These are phyloP conservation scores for Mystacides longicornis DNA, from an alignment of 2,888 invertebrate genomes.

Conservation along the genomic window DNA sequence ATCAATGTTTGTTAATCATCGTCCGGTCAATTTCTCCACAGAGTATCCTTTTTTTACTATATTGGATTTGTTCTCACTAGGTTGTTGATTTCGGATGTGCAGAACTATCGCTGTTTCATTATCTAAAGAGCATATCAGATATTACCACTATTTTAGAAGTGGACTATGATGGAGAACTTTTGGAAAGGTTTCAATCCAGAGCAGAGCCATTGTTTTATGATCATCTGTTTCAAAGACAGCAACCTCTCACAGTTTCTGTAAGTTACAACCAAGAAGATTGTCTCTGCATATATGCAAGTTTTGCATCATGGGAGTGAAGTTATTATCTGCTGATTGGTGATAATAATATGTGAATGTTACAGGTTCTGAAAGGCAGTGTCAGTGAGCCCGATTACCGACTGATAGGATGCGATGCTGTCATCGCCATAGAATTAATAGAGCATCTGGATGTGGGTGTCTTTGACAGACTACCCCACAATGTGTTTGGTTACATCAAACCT, in stretches of 20 bases:
- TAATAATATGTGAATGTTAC: background rate
- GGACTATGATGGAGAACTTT: constrained; percentile 56
- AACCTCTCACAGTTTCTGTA: constrained; percentile 48
- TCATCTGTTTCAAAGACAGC: constrained; percentile 45
- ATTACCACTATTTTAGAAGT: constrained; percentile 57
- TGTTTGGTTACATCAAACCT: constrained; percentile 78
- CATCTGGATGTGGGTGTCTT: constrained; percentile 74
- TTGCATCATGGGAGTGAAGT: background rate
- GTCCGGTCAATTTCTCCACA: too few species aligned
- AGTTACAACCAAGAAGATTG: constrained; percentile 29
- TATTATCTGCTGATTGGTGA: background rate
- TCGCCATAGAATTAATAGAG: constrained; percentile 84
- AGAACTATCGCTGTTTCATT: constrained; percentile 64
- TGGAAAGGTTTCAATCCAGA: constrained; percentile 38
- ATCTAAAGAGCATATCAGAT: constrained; percentile 58
- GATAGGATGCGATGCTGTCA: constrained; percentile 65
- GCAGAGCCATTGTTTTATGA: constrained; percentile 50
- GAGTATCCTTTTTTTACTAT: too few species aligned
- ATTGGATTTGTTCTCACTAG: too few species aligned
- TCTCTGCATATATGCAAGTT: background rate
- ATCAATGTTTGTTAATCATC: constrained; percentile 9
- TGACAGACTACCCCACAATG: constrained; percentile 62
- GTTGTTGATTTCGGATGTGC: constrained; percentile 83
- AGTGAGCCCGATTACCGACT: constrained; percentile 62
- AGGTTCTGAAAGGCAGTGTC: constrained; percentile 69